Conservation (phyloP, 1,140 invertebrate genomes). For the Eriosoma lanigerum region DNA sequence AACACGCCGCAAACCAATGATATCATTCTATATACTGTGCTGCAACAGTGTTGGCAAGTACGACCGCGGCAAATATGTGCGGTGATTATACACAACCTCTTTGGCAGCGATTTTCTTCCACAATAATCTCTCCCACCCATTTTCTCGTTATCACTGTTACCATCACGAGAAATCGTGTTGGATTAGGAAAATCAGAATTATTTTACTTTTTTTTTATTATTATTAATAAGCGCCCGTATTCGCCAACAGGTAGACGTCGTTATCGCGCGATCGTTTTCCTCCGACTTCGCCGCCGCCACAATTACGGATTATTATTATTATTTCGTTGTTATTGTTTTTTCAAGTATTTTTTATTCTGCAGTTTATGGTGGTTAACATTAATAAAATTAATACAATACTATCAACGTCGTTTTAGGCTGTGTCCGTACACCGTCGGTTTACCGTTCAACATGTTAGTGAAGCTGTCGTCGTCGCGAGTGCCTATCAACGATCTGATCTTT, state of each 20-base stretch:
- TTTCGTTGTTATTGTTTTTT: constrained; percentile 1
- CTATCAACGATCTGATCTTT: not conserved
- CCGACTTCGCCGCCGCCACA: not conserved
- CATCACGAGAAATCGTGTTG: constrained; percentile 39
- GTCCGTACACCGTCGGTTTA: not conserved
- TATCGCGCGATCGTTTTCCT: constrained; percentile 46
- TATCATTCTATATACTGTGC: too few relatives aligned
- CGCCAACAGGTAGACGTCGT: constrained; percentile 51
- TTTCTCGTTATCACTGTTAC: constrained; percentile 12
- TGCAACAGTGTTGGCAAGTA: not conserved
- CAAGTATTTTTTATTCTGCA: not conserved
- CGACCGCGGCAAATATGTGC: too few relatives aligned
- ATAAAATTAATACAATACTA: not conserved
- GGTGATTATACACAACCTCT: constrained; percentile 8
- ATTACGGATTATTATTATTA: not conserved
- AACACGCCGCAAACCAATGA: too few relatives aligned
- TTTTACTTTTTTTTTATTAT: constrained; percentile 23
- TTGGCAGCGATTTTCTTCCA: constrained; percentile 6
- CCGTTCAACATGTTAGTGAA: not conserved
- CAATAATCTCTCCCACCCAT: not conserved
- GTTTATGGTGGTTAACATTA: not conserved
- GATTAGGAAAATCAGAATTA: not conserved
- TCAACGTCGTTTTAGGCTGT: not conserved
- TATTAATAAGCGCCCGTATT: constrained; percentile 47
- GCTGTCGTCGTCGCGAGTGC: not conserved